These are phyloP conservation scores for Glandiceps talaboti DNA, from an alignment of 53 echinoderm and acorn worm genomes.

Conservation along the genomic window DNA sequence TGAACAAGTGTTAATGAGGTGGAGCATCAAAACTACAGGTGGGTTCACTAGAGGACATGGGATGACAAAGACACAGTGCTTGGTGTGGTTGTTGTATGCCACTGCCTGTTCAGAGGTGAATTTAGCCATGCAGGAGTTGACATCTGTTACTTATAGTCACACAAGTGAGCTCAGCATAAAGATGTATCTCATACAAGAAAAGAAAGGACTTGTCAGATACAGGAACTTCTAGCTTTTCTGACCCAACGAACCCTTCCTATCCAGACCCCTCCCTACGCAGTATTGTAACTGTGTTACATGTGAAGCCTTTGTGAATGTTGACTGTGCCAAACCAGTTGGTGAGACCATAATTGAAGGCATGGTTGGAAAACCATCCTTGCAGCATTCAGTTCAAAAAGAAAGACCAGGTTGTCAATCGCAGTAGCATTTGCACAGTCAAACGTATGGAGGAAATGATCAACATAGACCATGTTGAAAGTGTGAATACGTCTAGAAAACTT, in stretches of 20 bases:
- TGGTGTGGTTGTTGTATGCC: conserved; percentile 32
- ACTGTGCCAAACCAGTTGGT: conserved; percentile 20
- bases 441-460: neutral
- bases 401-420: no score
- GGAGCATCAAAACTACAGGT: conserved; percentile 20
- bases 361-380: conserved; percentile 15
- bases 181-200: conserved; percentile 21
- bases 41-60: conserved; percentile 28
- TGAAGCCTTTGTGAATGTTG: conserved; percentile 24
- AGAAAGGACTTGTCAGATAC: no score
- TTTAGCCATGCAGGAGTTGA: conserved; percentile 38
- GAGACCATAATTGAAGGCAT: conserved; percentile 15
- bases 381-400: conserved; percentile 6
- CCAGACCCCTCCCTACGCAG: conserved; percentile 20
- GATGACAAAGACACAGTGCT: conserved; percentile 20
- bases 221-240: no score
- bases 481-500: no score
- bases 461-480: no score
- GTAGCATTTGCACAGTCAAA: conserved; percentile 5
- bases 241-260: conserved; percentile 25
- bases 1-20: conserved; percentile 33
- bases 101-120: conserved; percentile 32
- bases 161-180: conserved; percentile 36
- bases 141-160: conserved; percentile 5
- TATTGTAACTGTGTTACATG: conserved; percentile 27